Evolutionary conservation across 2,888 invertebrate species (phyloP).

Genomic region (Perdita meconis): DNA sequence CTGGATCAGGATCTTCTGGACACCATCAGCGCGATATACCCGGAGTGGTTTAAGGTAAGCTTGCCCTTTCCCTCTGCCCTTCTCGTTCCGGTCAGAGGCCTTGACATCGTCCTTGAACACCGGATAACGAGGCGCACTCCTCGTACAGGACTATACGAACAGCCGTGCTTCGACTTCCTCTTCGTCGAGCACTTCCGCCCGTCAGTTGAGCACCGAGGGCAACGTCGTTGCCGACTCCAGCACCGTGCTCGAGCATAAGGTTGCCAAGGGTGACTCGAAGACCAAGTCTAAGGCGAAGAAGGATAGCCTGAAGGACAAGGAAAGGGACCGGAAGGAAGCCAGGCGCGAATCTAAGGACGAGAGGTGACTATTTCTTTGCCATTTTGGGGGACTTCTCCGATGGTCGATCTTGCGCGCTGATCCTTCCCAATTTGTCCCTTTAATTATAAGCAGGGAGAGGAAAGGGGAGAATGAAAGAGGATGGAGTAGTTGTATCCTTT

Average conservation of each 20-base stretch:
- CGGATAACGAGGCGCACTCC: conserved; percentile 67
- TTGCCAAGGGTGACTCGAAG: conserved; percentile 75
- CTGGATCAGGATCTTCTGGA: conserved; percentile 96
- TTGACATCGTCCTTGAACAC: conserved; percentile 52
- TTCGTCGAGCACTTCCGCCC: conserved; percentile 68
- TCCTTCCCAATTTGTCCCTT: neutral
- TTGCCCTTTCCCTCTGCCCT: conserved; percentile 17
- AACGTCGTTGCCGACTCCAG: conserved; percentile 74
- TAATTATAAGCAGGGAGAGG: no score
- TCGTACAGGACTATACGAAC: conserved; percentile 81
- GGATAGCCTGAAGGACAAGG: conserved; percentile 75
- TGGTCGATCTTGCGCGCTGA: neutral
- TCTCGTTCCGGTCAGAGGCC: conserved; percentile 33
- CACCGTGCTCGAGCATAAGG: conserved; percentile 75
- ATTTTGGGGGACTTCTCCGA: no score
- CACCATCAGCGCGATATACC: conserved; percentile 96
- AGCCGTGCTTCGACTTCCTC: conserved; percentile 80
- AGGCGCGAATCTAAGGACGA: conserved; percentile 76
- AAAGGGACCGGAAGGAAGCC: conserved; percentile 75
- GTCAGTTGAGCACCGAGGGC: conserved; percentile 75
- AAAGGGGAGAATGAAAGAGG: no score
- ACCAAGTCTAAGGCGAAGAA: conserved; percentile 79
- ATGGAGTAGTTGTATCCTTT: no score
- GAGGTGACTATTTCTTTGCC: conserved; percentile 57
- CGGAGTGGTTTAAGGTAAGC: conserved; percentile 94